Evolutionary conservation across 2,888 invertebrate genomes (phyloP), one percentile per base, ranked within the genome.

Genomic region (Dryobota labecula): DNA sequence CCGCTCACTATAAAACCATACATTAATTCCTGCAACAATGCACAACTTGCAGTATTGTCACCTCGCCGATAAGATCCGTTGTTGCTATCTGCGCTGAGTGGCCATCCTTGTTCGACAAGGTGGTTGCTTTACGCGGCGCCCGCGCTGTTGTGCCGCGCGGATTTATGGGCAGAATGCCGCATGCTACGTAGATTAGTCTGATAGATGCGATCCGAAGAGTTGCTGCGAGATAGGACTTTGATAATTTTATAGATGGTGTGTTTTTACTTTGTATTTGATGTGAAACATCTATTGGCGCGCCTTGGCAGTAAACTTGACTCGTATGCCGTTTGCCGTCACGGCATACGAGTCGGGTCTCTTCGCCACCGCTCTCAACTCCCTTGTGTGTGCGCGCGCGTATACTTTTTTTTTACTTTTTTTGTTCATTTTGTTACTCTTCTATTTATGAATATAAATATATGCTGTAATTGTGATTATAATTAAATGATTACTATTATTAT

Each of bases 81-180:
- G 89, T 85, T 83, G 78, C 81, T 86, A 86, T 86, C 84, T 69
- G 11, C 60, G 71, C 70, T 84, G 84, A 84, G 84, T 84, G 84
- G 86, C 77, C 84, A 84, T 86, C 84, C 84, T 84, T 84, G 84
- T 84, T 75, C 82, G 85, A 90, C 84, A 84, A 70, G 83, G 84
- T 47, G 71, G 80, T 84, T 89, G 87, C 88, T 89, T 89, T 90
- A 88, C 86, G 84, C 88, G 80, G 89, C 88, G 90, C 87, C 86
- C 78, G 87, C 83, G 84, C 67, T 8, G 47, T 27, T 45, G 38
- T 45, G 73, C 61, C 61, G 63, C 77, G 73, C 82, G 83, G 84
- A 90, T 91, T 92, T 92, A 92, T 89, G 88, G 82, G 84, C 86
- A 56, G 47, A 51, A 33, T 68, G 64, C 80, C 66, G 78, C 84